Conservation (phyloP, 2,113 vertebrate genomes). For the Mus pahari region DNA sequence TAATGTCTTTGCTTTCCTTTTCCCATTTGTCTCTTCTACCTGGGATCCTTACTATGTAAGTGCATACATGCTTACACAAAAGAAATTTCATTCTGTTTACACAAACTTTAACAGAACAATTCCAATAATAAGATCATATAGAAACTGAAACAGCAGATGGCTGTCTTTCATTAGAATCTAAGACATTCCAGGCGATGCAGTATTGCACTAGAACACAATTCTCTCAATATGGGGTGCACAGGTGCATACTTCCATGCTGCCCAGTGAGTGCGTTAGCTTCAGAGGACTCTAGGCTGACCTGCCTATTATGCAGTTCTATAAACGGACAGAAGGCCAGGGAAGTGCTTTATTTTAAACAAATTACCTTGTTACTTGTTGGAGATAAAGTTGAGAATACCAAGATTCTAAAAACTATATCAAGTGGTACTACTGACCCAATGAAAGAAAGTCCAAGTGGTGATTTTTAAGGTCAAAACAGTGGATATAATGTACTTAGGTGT, state of each 20-base stretch:
- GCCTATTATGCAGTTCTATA: neutral
- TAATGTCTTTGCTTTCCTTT: neutral
- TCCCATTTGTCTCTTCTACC: neutral
- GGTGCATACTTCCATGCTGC: neutral
- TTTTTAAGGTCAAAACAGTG: neutral
- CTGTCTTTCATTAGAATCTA: neutral
- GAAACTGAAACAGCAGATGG: neutral
- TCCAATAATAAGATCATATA: neutral
- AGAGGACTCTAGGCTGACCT: no score
- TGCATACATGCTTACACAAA: neutral
- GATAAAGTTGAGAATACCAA: neutral
- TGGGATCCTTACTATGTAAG: neutral
- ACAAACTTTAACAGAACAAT: neutral
- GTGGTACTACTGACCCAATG: neutral
- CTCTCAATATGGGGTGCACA: neutral
- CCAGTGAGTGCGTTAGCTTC: neutral
- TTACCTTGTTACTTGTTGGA: neutral
- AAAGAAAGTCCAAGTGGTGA: neutral
- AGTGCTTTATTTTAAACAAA: neutral
- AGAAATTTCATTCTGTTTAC: neutral
- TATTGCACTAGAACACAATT: neutral
- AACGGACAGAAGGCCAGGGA: neutral
- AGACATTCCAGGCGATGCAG: neutral
- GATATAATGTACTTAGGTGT: no score
- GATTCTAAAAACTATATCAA: neutral